Evolutionary conservation across 2,113 vertebrate genomes (phyloP).

Genomic region (Phrynosoma platyrhinos): DNA sequence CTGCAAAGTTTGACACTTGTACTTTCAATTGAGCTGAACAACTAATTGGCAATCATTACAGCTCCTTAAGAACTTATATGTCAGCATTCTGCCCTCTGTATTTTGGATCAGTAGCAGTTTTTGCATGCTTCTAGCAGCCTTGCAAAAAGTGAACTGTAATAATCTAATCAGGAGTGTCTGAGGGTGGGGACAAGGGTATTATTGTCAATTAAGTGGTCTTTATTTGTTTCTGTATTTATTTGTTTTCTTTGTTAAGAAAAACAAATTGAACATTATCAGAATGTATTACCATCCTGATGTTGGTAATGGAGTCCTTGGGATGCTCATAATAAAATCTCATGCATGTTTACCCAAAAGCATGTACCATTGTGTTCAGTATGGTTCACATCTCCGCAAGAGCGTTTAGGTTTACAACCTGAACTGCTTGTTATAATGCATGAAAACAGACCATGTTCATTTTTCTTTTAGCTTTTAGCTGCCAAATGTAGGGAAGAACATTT

Average conservation of each 20-base stretch:
- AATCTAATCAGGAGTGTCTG: background rate
- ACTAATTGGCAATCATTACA: background rate
- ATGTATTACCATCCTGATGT: constrained; percentile 35
- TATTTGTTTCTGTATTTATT: background rate
- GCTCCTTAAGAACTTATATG: background rate
- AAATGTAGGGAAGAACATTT: constrained; percentile 3
- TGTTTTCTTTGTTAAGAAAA: background rate
- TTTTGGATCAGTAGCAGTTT: background rate
- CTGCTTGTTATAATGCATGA: background rate
- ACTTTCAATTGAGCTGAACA: background rate
- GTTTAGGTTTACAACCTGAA: background rate
- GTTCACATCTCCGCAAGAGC: background rate
- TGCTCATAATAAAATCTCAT: background rate
- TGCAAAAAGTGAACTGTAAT: background rate
- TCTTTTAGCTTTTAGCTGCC: background rate
- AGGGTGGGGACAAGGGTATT: background rate
- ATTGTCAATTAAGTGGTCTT: background rate
- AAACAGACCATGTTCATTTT: background rate
- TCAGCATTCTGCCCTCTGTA: background rate
- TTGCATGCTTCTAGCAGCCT: background rate
- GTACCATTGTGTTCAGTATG: background rate
- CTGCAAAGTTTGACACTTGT: background rate
- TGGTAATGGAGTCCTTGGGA: background rate
- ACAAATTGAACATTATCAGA: constrained; percentile 35
- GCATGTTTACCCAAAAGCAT: background rate